Percentiles rank a stretch among this genome's conserved stretches.
Conservation (phyloP, 2,888 invertebrate species). For the Athalia circularis region DNA sequence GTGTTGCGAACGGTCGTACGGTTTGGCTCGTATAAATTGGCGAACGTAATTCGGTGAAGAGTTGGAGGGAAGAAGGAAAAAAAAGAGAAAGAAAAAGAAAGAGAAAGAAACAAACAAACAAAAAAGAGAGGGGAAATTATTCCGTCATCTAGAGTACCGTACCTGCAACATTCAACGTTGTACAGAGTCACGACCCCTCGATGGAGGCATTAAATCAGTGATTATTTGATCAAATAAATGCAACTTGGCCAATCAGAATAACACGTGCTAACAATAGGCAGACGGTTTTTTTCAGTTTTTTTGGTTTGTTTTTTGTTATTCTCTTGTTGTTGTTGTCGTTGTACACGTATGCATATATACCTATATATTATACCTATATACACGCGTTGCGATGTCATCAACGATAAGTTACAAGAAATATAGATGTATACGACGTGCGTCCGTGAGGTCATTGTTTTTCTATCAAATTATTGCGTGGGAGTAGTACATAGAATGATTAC, state of each 20-base stretch:
- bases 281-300: neutral
- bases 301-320: neutral
- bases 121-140: neutral
- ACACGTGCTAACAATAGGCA: constrained; percentile 3
- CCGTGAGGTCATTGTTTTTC: too few species aligned
- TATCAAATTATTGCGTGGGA: neutral
- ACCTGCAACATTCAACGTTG: neutral
- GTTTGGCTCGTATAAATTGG: too few species aligned
- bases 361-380: too few species aligned
- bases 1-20: too few species aligned
- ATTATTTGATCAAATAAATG: constrained; percentile 26
- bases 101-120: too few species aligned
- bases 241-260: constrained; percentile 16
- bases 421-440: too few species aligned
- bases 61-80: too few species aligned
- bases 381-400: too few species aligned
- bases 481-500: neutral
- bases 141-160: neutral
- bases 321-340: neutral
- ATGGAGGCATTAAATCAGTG: constrained; percentile 12
- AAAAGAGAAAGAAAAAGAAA: too few species aligned
- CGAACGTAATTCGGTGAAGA: too few species aligned
- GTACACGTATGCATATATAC: too few species aligned
- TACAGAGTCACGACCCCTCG: constrained; percentile 5
- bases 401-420: too few species aligned